Evolutionary conservation across 2,113 vertebrate species (phyloP), one percentile per base, ranked within the genome.

Genomic region (Lycaon pictus): DNA sequence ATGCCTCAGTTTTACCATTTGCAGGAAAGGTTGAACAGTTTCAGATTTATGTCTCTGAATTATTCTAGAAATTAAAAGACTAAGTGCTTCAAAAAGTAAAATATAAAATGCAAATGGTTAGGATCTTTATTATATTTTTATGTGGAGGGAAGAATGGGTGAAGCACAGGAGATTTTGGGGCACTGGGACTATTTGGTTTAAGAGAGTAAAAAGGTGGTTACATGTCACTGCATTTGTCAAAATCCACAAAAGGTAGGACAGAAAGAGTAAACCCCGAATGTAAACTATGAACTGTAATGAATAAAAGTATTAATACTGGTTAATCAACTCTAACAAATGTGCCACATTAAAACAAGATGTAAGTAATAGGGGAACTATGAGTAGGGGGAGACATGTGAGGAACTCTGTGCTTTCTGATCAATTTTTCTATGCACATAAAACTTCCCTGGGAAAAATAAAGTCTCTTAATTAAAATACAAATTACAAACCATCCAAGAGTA

Each of bases 1-100:
- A 74, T 65, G 55, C 11, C 32, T 97, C 77, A 82, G 29, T 86
- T 95, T 93, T 77, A 92, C 69, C 35, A 90, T 60, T 91, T 93
- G 55, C 19, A 93, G 43, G 71, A 29, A 96, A 81, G 16, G 25
- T 91, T 65, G 35, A 84, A 13, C 51, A 56, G 11, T 56, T 65
- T 58, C 27, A 90, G 67, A 58, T 72, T 92, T 76, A 90, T 9
- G n/a, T 83, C 69, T 85, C 12, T 89, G 5, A 93, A 55, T 65
- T 97, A 76, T 77, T 56, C 35, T 76, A 16, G 92, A 71, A 94
- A 88, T 60, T 56, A 32, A 95, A 95, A 91, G 7, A 87, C 79
- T 11, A 80, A 92, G 35, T 94, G 23, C 58, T 97, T 86, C 80
- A 56, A 90, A 88, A 2, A 85, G 32, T 53, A 32, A 88, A 74